phyloP scores from a whole-genome alignment of 1,140 invertebrate genomes.

The Babylonia areolata region DNA sequence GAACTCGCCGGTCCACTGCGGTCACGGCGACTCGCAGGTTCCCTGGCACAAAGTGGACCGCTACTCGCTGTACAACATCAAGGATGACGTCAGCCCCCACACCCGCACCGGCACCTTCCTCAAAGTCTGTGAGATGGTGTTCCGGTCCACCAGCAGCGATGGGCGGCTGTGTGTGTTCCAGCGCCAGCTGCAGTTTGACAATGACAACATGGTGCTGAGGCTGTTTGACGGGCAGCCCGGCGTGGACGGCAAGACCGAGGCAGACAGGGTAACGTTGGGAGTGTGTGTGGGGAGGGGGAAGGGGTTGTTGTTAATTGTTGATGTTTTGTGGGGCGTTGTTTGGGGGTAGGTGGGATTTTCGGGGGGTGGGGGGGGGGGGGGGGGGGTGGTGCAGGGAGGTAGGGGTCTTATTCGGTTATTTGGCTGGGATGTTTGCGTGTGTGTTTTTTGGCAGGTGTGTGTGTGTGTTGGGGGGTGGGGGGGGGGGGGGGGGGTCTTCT shows the following conservation, averaged over 20 bases:
- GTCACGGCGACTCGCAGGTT: background rate
- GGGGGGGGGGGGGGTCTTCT: no score
- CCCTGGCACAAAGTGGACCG: constrained; percentile 8
- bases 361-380: no score
- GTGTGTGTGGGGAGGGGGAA: no score
- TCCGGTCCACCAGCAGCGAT: background rate
- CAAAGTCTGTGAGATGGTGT: constrained; percentile 23
- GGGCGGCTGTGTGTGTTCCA: constrained; percentile 25
- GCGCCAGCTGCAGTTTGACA: background rate
- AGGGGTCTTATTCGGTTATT: no score
- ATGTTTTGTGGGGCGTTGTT: no score
- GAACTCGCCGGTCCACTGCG: constrained; percentile 27
- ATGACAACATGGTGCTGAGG: background rate
- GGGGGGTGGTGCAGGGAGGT: no score
- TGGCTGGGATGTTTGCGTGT: no score
- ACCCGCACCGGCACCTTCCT: background rate
- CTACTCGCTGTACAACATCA: background rate
- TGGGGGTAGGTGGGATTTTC: no score
- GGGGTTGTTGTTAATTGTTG: no score
- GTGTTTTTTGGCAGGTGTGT: no score
- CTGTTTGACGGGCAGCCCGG: constrained; percentile 9
- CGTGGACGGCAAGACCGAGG: background rate
- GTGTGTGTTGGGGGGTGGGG: no score
- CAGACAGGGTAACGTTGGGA: background rate
- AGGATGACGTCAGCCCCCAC: constrained; percentile 16